Evolutionary conservation across 1,140 invertebrate genomes (phyloP).

Genomic region (Tetramorium alpestre): DNA sequence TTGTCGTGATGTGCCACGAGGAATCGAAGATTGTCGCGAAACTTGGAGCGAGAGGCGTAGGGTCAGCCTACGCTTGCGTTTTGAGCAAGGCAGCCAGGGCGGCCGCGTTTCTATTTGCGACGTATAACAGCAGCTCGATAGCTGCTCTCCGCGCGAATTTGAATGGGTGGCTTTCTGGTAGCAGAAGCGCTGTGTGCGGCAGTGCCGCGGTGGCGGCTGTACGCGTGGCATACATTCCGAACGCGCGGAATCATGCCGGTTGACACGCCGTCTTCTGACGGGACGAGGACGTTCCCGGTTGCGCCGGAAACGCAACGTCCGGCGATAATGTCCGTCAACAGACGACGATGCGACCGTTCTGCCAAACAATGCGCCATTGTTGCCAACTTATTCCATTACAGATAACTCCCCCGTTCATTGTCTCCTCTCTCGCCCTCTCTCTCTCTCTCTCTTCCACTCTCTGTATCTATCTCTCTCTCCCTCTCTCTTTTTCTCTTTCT

Average conservation of each 20-base stretch:
- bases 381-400: constrained; percentile 87
- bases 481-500: constrained; percentile 18
- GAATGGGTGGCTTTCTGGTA: constrained; percentile 68
- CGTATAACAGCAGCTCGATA: constrained; percentile 66
- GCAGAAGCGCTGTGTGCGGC: not conserved
- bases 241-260: constrained; percentile 68
- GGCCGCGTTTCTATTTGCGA: constrained; percentile 67
- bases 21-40: constrained; percentile 13
- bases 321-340: constrained; percentile 86
- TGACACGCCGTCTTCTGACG: constrained; percentile 74
- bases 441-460: not conserved
- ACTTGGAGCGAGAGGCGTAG: not conserved
- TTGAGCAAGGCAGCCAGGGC: constrained; percentile 23
- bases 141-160: constrained; percentile 68
- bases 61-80: constrained; percentile 18
- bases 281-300: constrained; percentile 72
- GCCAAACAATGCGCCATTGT: constrained; percentile 85
- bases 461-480: constrained; percentile 15
- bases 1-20: not conserved
- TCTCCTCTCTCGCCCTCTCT: constrained; percentile 77
- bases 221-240: constrained; percentile 76
- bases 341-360: constrained; percentile 81
- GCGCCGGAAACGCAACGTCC: constrained; percentile 84
- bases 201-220: constrained; percentile 33
- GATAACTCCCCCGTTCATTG: constrained; percentile 84